Base-by-base conservation (phyloP, 2,113 vertebrate species). In the Petrocephalus microphthalmus region DNA sequence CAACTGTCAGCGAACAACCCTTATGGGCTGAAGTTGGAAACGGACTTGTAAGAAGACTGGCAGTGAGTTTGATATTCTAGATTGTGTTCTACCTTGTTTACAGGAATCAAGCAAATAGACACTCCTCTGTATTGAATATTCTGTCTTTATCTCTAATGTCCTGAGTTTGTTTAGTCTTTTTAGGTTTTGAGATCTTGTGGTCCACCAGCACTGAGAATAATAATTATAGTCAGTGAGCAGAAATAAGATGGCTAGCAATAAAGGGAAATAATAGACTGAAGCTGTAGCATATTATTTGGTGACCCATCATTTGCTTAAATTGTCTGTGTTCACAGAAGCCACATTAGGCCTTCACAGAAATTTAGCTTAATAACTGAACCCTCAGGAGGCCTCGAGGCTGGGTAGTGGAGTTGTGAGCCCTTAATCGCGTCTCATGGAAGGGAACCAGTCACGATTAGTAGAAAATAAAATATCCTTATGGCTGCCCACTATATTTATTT, bases 331-430 rank as follows among this genome's bases (percentile, higher is more conserved):
- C 86, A 56, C 52, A 53, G 87, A 78, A 87, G 19, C 74, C 49
- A 54, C 6, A 85, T 54, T 85, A 54, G 52, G 4, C 84, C 57
- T 87, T 71, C 60, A 49, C 6, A 20, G 52, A 81, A 81, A 25
- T 88, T 51, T 78, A 82, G 49, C 52, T 88, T 88, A 53, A 88
- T 56, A 15, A 87, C 86, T 74, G 25, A 87, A 87, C 25, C 0
- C 51, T 6, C 51, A 45, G 33, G 71, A 56, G 67, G 87, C 51
- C 67, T 52, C 54, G 71, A 88, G 53, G 52, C 8, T 37, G 33
- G 52, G 52, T 3, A 54, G 29, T n/a, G 52, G 19, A 45, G 19
- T 82, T 82, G 71, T 54, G 71, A 52, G 49, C 74, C 19, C 74
- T 88, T 54, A 88, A 82, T 57, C 42, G 20, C 56, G 19, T 29